Base-by-base conservation (phyloP, 2,797 vertebrate species). In the Jordanella pulchra region DNA sequence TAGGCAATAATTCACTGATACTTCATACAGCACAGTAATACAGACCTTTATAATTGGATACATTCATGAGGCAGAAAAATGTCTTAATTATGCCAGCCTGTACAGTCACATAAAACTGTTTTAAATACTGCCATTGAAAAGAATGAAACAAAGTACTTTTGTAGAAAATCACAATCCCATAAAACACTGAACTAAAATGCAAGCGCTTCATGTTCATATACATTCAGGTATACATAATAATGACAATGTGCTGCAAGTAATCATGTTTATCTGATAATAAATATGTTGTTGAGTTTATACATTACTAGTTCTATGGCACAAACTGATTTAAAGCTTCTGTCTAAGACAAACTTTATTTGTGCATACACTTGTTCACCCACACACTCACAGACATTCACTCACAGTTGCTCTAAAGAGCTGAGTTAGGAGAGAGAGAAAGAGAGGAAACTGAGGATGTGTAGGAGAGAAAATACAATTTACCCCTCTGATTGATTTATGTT, bases 91-190 rank as follows among this genome's bases (percentile, higher is more conserved):
- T 79, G 86, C 91, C 91, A 92, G 92, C 90, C 80, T 89, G 85
- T 82, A 86, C 72, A 77, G 23, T 65, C 42, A 69, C 50, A 42
- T 77, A 88, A 88, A 75, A 88, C 81, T 74, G 79, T 79, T 85
- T 70, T 84, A 73, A 90, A 89, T 85, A 89, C 87, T 84, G 86
- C 76, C 81, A 85, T 81, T 73, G 64, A 85, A 75, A 73, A 77
- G 80, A 87, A 71, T 88, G 82, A 87, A 89, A 89, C 82, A 87
- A 89, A 89, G 86, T 78, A 55, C 72, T 45, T 72, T 80, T 86
- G 88, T 92, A 91, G 80, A 92, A 91, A 93, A 89, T 78, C 81
- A 90, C 86, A 77, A 84, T 84, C 81, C 65, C 75, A 90, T 56
- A 90, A 93, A 88, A 85, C 81, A 84, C 86, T 72, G 58, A 89